Conservation (phyloP, 2,888 invertebrate species). For the Diaperis boleti region DNA sequence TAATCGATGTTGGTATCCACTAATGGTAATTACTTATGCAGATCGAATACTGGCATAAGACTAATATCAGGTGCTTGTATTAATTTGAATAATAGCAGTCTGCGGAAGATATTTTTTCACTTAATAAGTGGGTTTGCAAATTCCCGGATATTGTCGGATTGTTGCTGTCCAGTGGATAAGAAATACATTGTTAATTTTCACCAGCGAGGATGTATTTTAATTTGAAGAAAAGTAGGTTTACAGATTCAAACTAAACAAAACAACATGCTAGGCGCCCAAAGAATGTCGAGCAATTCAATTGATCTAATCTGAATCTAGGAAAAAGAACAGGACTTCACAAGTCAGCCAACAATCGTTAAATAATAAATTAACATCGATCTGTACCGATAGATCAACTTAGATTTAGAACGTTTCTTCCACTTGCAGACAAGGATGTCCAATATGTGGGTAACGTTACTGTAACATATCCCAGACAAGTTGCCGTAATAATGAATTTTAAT, state of each 20-base stretch:
- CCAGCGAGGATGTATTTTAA: constrained; percentile 5
- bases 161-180: background rate
- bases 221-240: constrained; percentile 21
- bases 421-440: background rate
- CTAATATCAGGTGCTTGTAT: constrained; percentile 16
- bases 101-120: constrained; percentile 1
- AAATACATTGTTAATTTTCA: constrained; percentile 23
- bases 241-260: constrained; percentile 10
- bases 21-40: constrained; percentile 11
- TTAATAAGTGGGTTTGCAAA: constrained; percentile 20
- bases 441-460: background rate
- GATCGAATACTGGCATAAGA: constrained; percentile 17
- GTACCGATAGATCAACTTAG: background rate
- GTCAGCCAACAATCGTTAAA: background rate
- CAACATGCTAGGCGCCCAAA: constrained; percentile 5
- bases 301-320: background rate
- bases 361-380: background rate
- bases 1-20: constrained; percentile 7
- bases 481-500: background rate
- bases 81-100: constrained; percentile 26
- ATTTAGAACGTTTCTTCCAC: background rate
- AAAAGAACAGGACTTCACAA: background rate
- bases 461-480: background rate
- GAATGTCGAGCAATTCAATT: constrained; percentile 9
- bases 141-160: constrained; percentile 26